Evolutionary conservation across 2,797 vertebrate species (phyloP).

Genomic region (Pteropus rufus): DNA sequence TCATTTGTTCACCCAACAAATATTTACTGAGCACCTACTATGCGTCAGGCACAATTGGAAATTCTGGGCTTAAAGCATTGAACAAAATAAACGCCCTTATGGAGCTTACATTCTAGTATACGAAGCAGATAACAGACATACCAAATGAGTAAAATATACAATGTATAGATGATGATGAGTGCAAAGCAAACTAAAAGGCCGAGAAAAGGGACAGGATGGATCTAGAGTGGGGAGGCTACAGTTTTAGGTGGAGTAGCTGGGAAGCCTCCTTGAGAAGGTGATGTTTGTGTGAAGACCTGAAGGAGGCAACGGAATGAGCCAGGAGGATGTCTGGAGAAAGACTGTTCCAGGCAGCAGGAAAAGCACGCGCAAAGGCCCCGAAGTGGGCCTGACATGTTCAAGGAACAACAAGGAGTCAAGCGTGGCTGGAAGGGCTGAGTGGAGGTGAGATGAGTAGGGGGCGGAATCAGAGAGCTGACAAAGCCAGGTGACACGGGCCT

Average conservation of each 20-base stretch:
- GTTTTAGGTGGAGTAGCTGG: not conserved
- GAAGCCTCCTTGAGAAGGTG: not conserved
- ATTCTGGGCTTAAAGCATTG: not conserved
- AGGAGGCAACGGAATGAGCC: not conserved
- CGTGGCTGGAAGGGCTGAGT: not conserved
- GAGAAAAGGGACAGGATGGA: not conserved
- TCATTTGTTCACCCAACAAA: not conserved
- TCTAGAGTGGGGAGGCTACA: not conserved
- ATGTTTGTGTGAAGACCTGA: not conserved
- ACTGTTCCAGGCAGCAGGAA: not conserved
- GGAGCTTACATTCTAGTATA: not conserved
- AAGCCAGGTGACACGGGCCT: not conserved
- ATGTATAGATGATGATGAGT: not conserved
- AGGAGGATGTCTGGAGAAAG: not conserved
- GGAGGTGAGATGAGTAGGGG: not conserved
- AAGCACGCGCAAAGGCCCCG: not conserved
- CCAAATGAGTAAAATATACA: not conserved
- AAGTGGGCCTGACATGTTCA: not conserved
- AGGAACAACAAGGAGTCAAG: not conserved
- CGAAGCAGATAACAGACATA: not conserved
- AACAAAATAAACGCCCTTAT: not conserved
- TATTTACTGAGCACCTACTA: not conserved
- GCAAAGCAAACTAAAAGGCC: not conserved
- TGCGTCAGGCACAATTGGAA: not conserved
- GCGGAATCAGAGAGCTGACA: not conserved